These are phyloP conservation scores for Mizuhopecten yessoensis DNA, from an alignment of 1,140 invertebrate species.

Conservation along the genomic window DNA sequence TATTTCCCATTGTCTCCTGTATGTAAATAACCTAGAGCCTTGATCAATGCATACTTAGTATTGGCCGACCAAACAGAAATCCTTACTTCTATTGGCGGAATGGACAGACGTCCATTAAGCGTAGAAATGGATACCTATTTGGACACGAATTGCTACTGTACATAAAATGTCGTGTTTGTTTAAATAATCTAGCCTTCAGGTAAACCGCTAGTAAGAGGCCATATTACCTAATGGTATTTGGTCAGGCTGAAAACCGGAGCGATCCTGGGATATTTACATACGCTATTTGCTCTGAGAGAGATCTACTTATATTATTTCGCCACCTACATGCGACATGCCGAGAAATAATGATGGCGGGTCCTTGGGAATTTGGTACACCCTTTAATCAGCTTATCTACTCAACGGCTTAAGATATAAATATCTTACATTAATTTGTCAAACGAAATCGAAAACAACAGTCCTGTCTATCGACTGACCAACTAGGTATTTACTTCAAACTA, in stretches of 20 bases:
- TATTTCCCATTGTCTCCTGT: not conserved
- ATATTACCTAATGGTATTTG: conserved; percentile 35
- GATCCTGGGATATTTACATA: not conserved
- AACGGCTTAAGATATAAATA: conserved; percentile 23
- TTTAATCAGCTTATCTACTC: conserved; percentile 19
- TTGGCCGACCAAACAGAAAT: not conserved
- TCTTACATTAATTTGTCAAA: conserved; percentile 29
- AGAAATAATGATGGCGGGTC: not conserved
- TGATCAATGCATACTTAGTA: conserved; percentile 9
- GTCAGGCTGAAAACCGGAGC: not conserved
- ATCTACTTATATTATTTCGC: conserved; percentile 31
- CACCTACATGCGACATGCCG: conserved; percentile 22
- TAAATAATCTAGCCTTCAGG: conserved; percentile 38
- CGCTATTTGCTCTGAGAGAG: conserved; percentile 37
- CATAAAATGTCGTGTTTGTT: conserved; percentile 22
- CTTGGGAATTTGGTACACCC: not conserved
- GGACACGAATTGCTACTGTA: conserved; percentile 50
- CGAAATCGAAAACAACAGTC: not conserved
- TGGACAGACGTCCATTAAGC: conserved; percentile 46
- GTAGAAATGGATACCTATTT: conserved; percentile 58
- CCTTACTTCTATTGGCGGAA: conserved; percentile 43
- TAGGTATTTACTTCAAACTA: not conserved
- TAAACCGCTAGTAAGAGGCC: not conserved
- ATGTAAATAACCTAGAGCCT: not conserved
- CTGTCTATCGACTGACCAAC: not conserved